phyloP scores from a whole-genome alignment of 1,140 invertebrate species.

The Hylyphantes graminicola region DNA sequence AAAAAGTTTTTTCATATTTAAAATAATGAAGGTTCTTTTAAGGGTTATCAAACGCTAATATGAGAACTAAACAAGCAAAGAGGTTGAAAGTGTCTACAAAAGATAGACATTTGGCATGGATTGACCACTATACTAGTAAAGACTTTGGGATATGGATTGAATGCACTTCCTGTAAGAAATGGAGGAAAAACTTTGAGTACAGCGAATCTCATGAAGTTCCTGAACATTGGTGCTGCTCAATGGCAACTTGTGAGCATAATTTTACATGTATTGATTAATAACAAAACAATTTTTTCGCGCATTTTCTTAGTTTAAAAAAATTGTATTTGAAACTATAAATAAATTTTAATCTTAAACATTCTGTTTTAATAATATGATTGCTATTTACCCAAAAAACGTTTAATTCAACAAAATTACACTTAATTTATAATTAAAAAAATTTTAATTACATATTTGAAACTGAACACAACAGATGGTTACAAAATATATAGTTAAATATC shows the following conservation, averaged over 20 bases:
- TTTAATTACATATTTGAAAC: too few species aligned
- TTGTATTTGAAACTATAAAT: too few species aligned
- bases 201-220: slow-evolving; percentile 36
- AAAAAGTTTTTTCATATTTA: not conserved
- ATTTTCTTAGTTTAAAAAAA: too few species aligned
- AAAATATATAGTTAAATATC: too few species aligned
- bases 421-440: too few species aligned
- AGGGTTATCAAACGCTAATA: not conserved
- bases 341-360: too few species aligned
- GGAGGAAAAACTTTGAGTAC: slow-evolving; percentile 16
- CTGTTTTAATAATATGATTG: too few species aligned
- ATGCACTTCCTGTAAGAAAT: slow-evolving; percentile 36
- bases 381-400: too few species aligned
- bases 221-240: slow-evolving; percentile 26
- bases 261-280: not conserved
- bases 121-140: slow-evolving; percentile 9
- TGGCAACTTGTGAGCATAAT: not conserved
- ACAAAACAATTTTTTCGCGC: too few species aligned
- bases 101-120: slow-evolving; percentile 41
- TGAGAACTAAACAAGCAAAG: not conserved
- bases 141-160: slow-evolving; percentile 42
- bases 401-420: too few species aligned
- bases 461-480: too few species aligned
- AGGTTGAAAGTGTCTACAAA: slow-evolving; percentile 22
- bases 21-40: not conserved